These are phyloP conservation scores for Apogon hyalosoma DNA, from an alignment of 2,797 vertebrate genomes.

Conservation along the genomic window DNA sequence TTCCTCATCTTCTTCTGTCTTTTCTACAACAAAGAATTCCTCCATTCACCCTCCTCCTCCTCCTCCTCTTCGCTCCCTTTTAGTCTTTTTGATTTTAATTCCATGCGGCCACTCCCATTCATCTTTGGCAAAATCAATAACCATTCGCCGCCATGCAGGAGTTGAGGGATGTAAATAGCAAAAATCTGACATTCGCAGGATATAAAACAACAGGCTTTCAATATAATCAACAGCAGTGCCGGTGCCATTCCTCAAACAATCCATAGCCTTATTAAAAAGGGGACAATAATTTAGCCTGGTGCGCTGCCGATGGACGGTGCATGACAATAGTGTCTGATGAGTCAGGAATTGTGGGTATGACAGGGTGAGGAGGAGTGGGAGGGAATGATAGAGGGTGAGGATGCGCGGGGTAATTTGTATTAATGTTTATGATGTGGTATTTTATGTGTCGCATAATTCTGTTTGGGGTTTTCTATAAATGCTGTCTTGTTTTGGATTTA, in stretches of 20 bases:
- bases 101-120: constrained; percentile 60
- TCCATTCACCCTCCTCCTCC: not conserved
- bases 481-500: constrained; percentile 5
- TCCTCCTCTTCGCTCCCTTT: constrained; percentile 15
- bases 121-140: constrained; percentile 79
- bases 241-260: constrained; percentile 75
- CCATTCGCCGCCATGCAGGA: constrained; percentile 67
- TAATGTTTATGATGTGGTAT: constrained; percentile 26
- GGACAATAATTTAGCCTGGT: constrained; percentile 74
- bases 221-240: constrained; percentile 78
- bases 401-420: constrained; percentile 10
- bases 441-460: not conserved
- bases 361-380: constrained; percentile 42
- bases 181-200: constrained; percentile 82
- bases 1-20: not conserved
- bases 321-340: constrained; percentile 73
- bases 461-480: not conserved
- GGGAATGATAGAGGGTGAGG: constrained; percentile 12
- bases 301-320: constrained; percentile 32
- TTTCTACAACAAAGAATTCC: constrained; percentile 7
- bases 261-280: constrained; percentile 84
- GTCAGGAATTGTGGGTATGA: constrained; percentile 63
- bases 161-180: constrained; percentile 83
- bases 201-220: constrained; percentile 81
- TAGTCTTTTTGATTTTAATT: constrained; percentile 72